A percentile compares a stretch with the other conserved stretches of the same genome.
Conservation (phyloP, 2,797 vertebrate genomes). For the Phyllotis vaccarum region DNA sequence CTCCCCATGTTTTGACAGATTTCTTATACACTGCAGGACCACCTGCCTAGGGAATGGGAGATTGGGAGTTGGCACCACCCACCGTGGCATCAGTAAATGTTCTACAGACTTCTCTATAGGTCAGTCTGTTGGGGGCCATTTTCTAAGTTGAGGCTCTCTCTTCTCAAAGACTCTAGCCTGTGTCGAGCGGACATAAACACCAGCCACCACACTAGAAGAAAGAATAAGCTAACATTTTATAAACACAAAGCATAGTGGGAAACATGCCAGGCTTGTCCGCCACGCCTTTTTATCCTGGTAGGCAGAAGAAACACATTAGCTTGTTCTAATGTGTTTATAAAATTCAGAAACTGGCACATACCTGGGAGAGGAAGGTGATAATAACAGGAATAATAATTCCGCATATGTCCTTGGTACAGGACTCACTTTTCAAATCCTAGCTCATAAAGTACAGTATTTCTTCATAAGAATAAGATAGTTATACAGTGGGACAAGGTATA, state of each 20-base stretch:
- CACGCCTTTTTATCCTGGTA: too few species aligned
- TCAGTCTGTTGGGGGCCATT: neutral
- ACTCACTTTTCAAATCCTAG: conserved; percentile 27
- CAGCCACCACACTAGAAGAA: neutral
- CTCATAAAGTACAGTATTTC: neutral
- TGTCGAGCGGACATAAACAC: neutral
- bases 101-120: neutral
- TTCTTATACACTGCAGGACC: neutral
- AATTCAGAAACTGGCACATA: conserved; percentile 24
- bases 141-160: neutral
- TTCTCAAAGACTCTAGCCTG: neutral
- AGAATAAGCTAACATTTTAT: conserved; percentile 5
- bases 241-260: too few species aligned
- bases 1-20: neutral
- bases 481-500: neutral
- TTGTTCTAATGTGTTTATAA: too few species aligned
- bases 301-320: too few species aligned
- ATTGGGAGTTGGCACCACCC: neutral
- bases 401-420: neutral
- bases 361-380: neutral
- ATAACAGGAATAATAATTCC: neutral
- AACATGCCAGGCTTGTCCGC: too few species aligned
- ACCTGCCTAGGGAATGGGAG: neutral
- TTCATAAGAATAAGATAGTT: conserved; percentile 18
- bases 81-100: neutral